These are phyloP conservation scores for Sphenodon punctatus DNA, from an alignment of 2,797 vertebrate genomes.

Conservation along the genomic window DNA sequence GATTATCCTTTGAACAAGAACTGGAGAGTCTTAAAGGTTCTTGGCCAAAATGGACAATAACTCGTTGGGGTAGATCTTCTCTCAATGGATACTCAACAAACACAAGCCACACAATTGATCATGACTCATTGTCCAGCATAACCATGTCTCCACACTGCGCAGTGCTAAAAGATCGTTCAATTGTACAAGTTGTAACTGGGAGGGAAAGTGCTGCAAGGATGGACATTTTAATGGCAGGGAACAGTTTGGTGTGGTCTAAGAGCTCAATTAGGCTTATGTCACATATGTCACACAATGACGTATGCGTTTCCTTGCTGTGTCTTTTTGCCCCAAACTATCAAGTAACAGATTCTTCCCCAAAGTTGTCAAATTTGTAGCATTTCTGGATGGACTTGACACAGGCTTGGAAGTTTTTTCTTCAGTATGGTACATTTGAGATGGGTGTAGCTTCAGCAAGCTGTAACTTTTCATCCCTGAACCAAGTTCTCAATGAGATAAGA, in stretches of 20 bases:
- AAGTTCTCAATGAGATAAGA: neutral
- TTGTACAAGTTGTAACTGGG: too few relatives aligned
- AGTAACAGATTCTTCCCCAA: neutral
- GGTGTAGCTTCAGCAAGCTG: neutral
- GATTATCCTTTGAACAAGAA: too few relatives aligned
- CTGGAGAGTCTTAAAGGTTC: too few relatives aligned
- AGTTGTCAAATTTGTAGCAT: neutral
- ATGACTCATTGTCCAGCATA: too few relatives aligned
- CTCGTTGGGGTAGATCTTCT: too few relatives aligned
- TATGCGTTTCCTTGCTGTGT: neutral
- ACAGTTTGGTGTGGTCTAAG: neutral
- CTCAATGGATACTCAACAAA: too few relatives aligned
- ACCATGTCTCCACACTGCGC: too few relatives aligned
- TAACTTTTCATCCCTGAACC: neutral
- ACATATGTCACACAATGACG: neutral
- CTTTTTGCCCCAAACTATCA: neutral
- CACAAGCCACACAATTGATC: too few relatives aligned
- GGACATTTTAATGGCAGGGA: neutral
- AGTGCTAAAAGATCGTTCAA: too few relatives aligned
- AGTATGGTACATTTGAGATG: neutral
- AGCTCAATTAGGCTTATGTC: neutral
- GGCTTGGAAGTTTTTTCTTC: neutral
- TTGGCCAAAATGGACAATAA: too few relatives aligned
- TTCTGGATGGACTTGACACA: too few relatives aligned
- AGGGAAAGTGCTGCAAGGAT: constrained; percentile 8